phyloP scores from a whole-genome alignment of 2,797 vertebrate species.

The Anabacerthia variegaticeps region DNA sequence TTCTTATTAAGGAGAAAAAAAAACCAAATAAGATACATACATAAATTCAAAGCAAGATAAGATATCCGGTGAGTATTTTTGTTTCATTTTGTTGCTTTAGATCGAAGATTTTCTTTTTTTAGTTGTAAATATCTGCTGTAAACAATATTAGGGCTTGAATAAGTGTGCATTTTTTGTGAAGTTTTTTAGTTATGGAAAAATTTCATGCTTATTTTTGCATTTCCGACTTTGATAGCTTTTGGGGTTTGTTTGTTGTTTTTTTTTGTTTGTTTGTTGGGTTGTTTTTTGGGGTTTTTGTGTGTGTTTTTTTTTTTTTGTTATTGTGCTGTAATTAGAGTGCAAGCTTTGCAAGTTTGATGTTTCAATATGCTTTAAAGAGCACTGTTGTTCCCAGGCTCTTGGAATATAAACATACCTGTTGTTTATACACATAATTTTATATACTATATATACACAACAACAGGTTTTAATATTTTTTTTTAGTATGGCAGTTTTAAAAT shows the following conservation, averaged over 20 bases:
- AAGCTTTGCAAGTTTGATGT: conserved; percentile 65
- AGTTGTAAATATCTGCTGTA: not conserved
- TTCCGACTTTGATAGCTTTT: conserved; percentile 20
- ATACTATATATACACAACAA: not conserved
- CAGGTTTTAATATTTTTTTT: not conserved
- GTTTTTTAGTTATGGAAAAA: not conserved
- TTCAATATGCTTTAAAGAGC: conserved; percentile 53
- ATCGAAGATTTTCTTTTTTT: conserved; percentile 9
- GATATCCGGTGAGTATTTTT: conserved; percentile 70
- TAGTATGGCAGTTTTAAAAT: not conserved
- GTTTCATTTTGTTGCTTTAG: not conserved
- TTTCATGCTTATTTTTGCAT: not conserved
- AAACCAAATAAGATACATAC: not conserved
- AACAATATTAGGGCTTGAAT: not conserved
- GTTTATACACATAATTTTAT: not conserved
- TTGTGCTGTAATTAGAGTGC: conserved; percentile 55
- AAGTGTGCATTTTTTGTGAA: not conserved
- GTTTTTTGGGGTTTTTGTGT: too few relatives aligned
- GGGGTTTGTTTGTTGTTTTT: not conserved
- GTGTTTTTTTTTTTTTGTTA: conserved; percentile 19
- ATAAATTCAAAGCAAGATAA: conserved; percentile 21
- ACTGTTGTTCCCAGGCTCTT: conserved; percentile 19
- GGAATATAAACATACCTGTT: not conserved
- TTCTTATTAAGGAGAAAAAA: not conserved
- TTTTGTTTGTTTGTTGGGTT: conserved; percentile 25